A percentile compares a stretch with the other conserved stretches of the same genome.
Evolutionary conservation across 2,888 invertebrate species (phyloP).

Genomic region (Pollenia angustigena): DNA sequence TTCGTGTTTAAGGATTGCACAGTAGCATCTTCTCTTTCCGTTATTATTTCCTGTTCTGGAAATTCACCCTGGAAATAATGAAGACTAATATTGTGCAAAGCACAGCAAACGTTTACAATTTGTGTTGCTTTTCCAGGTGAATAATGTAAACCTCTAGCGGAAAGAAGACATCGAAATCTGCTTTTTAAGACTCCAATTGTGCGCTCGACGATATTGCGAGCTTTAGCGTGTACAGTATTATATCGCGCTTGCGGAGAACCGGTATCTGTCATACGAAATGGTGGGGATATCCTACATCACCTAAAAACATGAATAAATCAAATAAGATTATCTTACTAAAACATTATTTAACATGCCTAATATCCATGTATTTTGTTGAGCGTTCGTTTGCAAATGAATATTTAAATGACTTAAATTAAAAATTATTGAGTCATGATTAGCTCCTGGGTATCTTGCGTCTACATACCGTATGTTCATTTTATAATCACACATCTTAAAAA

Average conservation of each 20-base stretch:
- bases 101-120: not conserved
- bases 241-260: not conserved
- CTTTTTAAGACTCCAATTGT: constrained; percentile 1
- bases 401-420: constrained; percentile 38
- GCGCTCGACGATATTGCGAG: constrained; percentile 6
- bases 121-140: not conserved
- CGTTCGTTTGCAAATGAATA: not conserved
- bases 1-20: constrained; percentile 22
- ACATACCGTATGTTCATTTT: no score
- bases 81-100: not conserved
- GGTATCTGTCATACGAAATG: constrained; percentile 4
- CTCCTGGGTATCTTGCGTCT: no score
- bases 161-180: not conserved
- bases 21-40: constrained; percentile 23
- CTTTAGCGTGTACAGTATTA: not conserved
- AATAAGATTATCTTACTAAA: not conserved
- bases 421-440: not conserved
- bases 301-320: not conserved
- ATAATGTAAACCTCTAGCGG: not conserved
- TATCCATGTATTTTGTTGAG: not conserved
- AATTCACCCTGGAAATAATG: no score
- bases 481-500: no score
- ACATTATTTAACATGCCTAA: not conserved
- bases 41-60: not conserved
- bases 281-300: not conserved